phyloP scores from a whole-genome alignment of 2,888 invertebrate genomes.

The Vannuccia rotundouncinata region DNA sequence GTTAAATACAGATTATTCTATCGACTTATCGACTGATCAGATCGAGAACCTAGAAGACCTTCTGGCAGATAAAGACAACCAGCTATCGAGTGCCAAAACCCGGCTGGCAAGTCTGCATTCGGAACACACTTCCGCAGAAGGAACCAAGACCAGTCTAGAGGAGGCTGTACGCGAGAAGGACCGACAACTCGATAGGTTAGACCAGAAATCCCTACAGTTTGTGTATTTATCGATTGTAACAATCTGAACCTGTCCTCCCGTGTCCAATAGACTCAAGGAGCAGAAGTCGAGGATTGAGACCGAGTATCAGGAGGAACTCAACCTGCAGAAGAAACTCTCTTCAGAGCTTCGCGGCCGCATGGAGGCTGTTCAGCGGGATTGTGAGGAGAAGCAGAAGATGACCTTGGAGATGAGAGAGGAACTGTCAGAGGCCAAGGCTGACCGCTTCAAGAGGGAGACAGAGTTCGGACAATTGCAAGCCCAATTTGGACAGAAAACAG shows the following conservation, averaged over 20 bases:
- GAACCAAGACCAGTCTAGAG: constrained; percentile 81
- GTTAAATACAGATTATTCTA: too few species aligned
- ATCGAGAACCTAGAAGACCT: constrained; percentile 94
- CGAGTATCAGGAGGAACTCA: constrained; percentile 89
- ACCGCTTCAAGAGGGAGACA: constrained; percentile 49
- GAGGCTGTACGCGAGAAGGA: constrained; percentile 93
- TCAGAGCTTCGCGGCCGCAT: constrained; percentile 65
- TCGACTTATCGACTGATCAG: too few species aligned
- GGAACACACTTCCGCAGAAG: constrained; percentile 82
- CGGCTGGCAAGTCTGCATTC: constrained; percentile 78
- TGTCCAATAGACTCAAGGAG: constrained; percentile 69
- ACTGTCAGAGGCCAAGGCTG: constrained; percentile 48
- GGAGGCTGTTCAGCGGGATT: constrained; percentile 49
- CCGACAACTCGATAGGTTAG: constrained; percentile 76
- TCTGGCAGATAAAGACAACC: constrained; percentile 93
- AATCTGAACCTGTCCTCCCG: too few species aligned
- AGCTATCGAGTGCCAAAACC: constrained; percentile 74
- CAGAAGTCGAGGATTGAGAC: constrained; percentile 89
- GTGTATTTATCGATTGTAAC: too few species aligned
- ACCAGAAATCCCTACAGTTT: background rate
- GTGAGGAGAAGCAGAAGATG: constrained; percentile 52
- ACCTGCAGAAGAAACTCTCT: constrained; percentile 81
- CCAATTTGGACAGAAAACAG: constrained; percentile 43
- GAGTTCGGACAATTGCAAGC: constrained; percentile 49
- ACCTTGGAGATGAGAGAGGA: constrained; percentile 52